A percentile compares a stretch with the other conserved stretches of the same genome.
These are phyloP conservation scores for Bombus polaris DNA, from an alignment of 1,140 invertebrate species.

Conservation along the genomic window DNA sequence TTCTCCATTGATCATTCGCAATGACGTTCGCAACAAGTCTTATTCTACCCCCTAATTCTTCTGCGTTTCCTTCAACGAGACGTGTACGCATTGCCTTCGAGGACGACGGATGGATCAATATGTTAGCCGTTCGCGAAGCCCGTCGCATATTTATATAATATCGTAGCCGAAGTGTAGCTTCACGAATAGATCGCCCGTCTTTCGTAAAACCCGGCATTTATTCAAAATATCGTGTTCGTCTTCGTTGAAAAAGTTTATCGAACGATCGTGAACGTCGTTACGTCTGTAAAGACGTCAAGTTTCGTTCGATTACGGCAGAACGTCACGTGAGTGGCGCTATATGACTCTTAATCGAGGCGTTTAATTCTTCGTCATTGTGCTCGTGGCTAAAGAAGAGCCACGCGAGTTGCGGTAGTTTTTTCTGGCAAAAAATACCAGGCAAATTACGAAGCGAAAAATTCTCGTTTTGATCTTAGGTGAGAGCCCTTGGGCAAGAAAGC, in stretches of 20 bases:
- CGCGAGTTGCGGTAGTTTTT: neutral
- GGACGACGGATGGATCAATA: slow-evolving; percentile 43
- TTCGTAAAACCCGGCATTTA: neutral
- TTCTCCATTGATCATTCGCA: neutral
- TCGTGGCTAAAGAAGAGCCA: neutral
- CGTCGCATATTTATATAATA: slow-evolving; percentile 49
- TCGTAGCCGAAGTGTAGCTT: neutral
- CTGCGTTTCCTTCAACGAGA: slow-evolving; percentile 7
- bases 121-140: slow-evolving; percentile 45
- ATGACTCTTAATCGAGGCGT: slow-evolving; percentile 11
- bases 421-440: too few species aligned
- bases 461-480: neutral
- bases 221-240: neutral
- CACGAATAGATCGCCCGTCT: neutral
- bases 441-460: slow-evolving; percentile 3
- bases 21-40: slow-evolving; percentile 50
- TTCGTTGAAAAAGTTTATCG: neutral
- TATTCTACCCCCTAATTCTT: neutral
- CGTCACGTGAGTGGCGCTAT: slow-evolving; percentile 14
- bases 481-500: neutral
- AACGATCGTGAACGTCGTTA: too few species aligned
- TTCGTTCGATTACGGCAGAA: slow-evolving; percentile 16
- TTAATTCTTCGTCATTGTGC: slow-evolving; percentile 17
- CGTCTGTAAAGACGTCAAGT: neutral
- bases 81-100: slow-evolving; percentile 25